Evolutionary conservation across 2,888 invertebrate species (phyloP).

Genomic region (Teleiodes luculella): DNA sequence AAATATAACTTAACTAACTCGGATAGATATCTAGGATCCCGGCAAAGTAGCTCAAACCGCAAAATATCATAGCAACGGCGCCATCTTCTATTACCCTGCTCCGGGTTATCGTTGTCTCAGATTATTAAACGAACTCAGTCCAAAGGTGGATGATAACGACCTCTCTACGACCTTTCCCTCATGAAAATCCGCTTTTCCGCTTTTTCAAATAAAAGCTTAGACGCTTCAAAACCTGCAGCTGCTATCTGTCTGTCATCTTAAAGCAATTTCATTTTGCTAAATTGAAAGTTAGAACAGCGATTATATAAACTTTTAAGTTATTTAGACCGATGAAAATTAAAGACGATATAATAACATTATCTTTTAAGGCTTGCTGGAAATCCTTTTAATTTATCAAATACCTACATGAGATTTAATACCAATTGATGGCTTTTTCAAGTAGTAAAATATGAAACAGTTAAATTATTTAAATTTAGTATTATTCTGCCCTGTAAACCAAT

Average conservation of each 20-base stretch:
- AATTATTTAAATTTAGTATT: too few species aligned
- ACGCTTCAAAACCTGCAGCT: background rate
- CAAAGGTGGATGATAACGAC: background rate
- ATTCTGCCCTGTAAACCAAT: too few species aligned
- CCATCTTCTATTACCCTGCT: background rate
- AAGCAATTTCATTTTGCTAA: background rate
- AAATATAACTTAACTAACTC: background rate
- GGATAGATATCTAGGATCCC: background rate
- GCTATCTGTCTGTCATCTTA: background rate
- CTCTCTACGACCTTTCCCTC: background rate
- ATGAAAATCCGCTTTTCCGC: background rate
- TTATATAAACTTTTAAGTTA: too few species aligned
- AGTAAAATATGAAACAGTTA: too few species aligned
- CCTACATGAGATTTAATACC: too few species aligned
- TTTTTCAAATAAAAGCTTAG: background rate
- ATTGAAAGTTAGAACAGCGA: background rate
- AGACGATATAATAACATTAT: too few species aligned
- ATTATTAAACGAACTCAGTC: background rate
- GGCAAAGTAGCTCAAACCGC: background rate
- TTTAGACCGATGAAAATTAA: too few species aligned
- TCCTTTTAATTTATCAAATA: too few species aligned
- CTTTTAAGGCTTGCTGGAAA: too few species aligned
- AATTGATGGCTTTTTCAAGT: too few species aligned
- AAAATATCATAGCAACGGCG: conserved; percentile 10
- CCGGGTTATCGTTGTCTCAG: conserved; percentile 16